Evolutionary conservation across 2,797 vertebrate genomes (phyloP), one percentile per base, ranked within the genome.

Genomic region (Fistularia commersonii): DNA sequence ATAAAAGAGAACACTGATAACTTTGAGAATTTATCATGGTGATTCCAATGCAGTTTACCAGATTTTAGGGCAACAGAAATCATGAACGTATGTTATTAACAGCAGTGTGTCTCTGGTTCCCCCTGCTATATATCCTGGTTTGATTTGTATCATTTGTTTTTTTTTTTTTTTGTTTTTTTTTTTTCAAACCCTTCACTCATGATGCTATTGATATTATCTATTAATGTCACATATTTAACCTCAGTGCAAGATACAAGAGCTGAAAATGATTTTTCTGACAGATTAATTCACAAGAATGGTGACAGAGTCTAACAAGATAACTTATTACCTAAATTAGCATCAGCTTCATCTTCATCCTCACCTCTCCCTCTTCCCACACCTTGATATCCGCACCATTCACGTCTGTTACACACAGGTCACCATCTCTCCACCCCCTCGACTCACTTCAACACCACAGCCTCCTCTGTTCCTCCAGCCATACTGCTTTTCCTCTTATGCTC

Each of bases 401-500:
- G 51, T 59, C 60, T 67, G 66, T 67, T 74, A 66, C 64, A 71
- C 57, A 52, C 71, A 57, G 57, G 74, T 74, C 43, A 10, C 57
- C 65, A 57, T 74, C 62, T 50, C 52, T 61, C 42, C 54, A 32
- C 45, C 47, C 48, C 36, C 23, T 75, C 69, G 54, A 71, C 65
- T 66, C 79, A 66, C 57, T 80, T 81, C 76, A 74, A 78, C 79
- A 69, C 77, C 64, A 76, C 69, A 57, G 48, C 69, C 81, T 82
- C 77, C 48, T 0, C 49, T 32, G 41, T 43, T 66, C 58, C 57
- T 53, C 64, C 55, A 54, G 54, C 61, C 62, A 51, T 48, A 14
- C 61, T 6, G 9, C 49, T 8, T 6, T 60, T 72, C 51, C 48
- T 57, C 57, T 61, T 46, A 44, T 32, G 45, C 74, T 72, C 59